Conservation (phyloP, 2,888 invertebrate genomes). For the Lepidocyrtoides sp. region DNA sequence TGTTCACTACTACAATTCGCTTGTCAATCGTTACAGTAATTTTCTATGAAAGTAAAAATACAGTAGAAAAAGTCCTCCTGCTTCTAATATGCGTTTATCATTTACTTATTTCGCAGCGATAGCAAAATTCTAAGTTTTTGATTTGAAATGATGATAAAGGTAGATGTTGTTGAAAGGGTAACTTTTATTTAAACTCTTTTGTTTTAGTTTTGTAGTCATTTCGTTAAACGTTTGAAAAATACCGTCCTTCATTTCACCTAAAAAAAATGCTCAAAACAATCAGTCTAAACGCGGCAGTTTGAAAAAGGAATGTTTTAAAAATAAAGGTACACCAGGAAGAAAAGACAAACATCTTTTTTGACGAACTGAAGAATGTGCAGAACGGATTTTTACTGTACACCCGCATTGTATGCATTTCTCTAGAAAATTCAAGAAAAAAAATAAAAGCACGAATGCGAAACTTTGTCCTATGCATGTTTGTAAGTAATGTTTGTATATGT, state of each 20-base stretch:
- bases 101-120: too few relatives aligned
- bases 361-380: slow-evolving; percentile 2
- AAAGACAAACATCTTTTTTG: neutral
- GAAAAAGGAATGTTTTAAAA: neutral
- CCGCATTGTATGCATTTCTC: neutral
- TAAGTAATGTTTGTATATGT: neutral
- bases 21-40: too few relatives aligned
- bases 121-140: too few relatives aligned
- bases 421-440: neutral
- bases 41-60: too few relatives aligned
- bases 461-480: neutral
- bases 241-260: neutral
- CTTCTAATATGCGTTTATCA: too few relatives aligned
- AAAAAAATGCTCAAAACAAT: too few relatives aligned
- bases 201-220: neutral
- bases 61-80: too few relatives aligned
- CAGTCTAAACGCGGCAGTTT: neutral
- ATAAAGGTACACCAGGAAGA: neutral
- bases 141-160: too few relatives aligned
- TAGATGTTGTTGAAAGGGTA: too few relatives aligned
- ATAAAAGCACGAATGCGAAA: neutral
- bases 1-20: too few relatives aligned
- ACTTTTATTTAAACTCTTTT: too few relatives aligned
- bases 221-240: too few relatives aligned
- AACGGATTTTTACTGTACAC: neutral